These are phyloP conservation scores for Maccullochella peelii DNA, from an alignment of 2,113 vertebrate species.

Conservation along the genomic window DNA sequence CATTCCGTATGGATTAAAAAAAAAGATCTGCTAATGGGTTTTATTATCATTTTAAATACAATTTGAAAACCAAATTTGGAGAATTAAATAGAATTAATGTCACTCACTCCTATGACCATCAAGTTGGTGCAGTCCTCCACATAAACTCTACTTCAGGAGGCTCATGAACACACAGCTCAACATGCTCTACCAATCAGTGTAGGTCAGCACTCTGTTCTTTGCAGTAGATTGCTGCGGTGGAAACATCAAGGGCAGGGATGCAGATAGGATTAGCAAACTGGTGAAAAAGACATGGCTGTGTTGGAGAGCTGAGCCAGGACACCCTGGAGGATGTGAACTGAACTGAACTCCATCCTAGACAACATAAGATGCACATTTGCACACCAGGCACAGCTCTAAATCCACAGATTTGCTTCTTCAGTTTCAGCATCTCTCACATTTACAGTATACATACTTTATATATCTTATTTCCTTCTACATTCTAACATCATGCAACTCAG, in stretches of 20 bases:
- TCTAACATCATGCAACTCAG: not conserved
- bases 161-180: conserved; percentile 15
- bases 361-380: conserved; percentile 25
- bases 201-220: conserved; percentile 38
- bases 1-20: conserved; percentile 3
- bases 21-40: conserved; percentile 15
- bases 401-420: not conserved
- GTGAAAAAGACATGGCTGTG: conserved; percentile 47
- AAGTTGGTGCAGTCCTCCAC: not conserved
- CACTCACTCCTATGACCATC: not conserved
- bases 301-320: conserved; percentile 48
- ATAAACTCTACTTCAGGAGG: not conserved
- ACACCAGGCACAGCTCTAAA: conserved; percentile 12
- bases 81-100: conserved; percentile 16
- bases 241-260: conserved; percentile 62
- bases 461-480: not conserved
- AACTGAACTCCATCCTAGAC: conserved; percentile 42
- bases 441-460: accelerated
- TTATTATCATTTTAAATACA: conserved; percentile 35
- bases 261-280: conserved; percentile 69
- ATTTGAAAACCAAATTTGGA: conserved; percentile 39
- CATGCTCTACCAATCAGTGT: conserved; percentile 22
- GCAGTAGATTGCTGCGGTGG: conserved; percentile 38
- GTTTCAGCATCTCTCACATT: conserved; percentile 17
- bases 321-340: conserved; percentile 52